Evolutionary conservation across 30 jellyfish, hydroid and myxozoan genomes (phyloP).

Genomic region (Aurelia aurita): DNA sequence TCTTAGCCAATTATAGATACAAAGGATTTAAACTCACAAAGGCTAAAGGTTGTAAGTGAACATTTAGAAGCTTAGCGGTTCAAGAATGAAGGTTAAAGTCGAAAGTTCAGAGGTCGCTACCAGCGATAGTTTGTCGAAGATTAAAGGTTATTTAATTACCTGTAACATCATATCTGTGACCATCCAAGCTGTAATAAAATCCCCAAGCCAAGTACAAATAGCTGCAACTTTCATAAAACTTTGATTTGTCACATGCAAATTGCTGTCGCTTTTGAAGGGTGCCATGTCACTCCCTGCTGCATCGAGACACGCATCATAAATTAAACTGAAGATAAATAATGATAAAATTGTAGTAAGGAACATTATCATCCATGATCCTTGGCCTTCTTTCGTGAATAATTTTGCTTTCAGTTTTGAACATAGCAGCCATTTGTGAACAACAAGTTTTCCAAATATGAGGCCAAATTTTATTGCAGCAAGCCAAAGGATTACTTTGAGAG

Average conservation of each 20-base stretch:
- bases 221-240: conserved; percentile 59
- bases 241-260: conserved; percentile 33
- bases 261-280: neutral
- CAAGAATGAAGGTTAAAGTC: too few species aligned
- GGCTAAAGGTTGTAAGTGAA: too few species aligned
- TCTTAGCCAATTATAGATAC: too few species aligned
- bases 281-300: conserved; percentile 23
- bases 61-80: too few species aligned
- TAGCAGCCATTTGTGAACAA: conserved; percentile 40
- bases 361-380: conserved; percentile 72
- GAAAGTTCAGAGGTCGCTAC: too few species aligned
- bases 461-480: conserved; percentile 46
- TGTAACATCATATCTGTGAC: conserved; percentile 66
- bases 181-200: conserved; percentile 73
- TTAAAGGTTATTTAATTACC: neutral
- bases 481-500: conserved; percentile 66
- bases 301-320: conserved; percentile 30
- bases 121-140: too few species aligned
- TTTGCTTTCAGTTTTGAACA: conserved; percentile 22
- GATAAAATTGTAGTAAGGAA: conserved; percentile 26
- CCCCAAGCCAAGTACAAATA: conserved; percentile 63
- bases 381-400: conserved; percentile 55
- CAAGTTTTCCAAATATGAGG: conserved; percentile 46
- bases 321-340: conserved; percentile 11
- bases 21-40: too few species aligned